Evolutionary conservation across 2,113 vertebrate species (phyloP).

Genomic region (Apteryx mantelli): DNA sequence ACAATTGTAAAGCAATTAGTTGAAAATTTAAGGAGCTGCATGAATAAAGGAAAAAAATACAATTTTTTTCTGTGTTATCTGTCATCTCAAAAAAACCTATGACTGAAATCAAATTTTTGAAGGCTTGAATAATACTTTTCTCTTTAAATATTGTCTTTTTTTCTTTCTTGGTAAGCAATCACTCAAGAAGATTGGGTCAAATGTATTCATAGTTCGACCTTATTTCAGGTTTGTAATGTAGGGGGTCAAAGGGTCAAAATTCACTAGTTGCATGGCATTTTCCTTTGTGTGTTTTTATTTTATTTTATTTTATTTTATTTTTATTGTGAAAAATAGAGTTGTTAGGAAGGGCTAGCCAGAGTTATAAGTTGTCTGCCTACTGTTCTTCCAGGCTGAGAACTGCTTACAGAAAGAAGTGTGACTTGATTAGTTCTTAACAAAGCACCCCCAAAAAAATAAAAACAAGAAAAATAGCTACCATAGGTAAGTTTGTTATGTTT

Average conservation of each 20-base stretch:
- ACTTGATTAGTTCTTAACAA: not conserved
- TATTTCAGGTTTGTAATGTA: not conserved
- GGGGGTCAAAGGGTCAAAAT: not conserved
- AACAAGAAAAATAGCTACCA: not conserved
- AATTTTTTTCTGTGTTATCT: not conserved
- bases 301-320: not conserved
- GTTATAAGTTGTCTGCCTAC: not conserved
- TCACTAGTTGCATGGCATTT: not conserved
- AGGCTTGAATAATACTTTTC: not conserved
- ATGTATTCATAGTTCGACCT: not conserved
- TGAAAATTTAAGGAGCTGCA: not conserved
- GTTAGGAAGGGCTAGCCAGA: not conserved
- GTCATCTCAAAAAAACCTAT: not conserved
- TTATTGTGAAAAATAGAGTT: not conserved
- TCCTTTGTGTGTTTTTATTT: not conserved
- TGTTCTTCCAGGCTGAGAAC: not conserved
- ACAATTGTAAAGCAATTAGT: not conserved
- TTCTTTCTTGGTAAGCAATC: not conserved
- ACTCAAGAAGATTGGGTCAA: not conserved
- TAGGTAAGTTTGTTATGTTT: not conserved
- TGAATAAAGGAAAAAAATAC: not conserved
- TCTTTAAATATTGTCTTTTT: not conserved
- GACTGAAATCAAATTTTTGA: not conserved
- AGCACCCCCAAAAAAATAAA: not conserved
- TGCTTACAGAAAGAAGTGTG: not conserved